These are phyloP conservation scores for Lagorchestes hirsutus DNA, from an alignment of 2,797 vertebrate species.

Conservation along the genomic window DNA sequence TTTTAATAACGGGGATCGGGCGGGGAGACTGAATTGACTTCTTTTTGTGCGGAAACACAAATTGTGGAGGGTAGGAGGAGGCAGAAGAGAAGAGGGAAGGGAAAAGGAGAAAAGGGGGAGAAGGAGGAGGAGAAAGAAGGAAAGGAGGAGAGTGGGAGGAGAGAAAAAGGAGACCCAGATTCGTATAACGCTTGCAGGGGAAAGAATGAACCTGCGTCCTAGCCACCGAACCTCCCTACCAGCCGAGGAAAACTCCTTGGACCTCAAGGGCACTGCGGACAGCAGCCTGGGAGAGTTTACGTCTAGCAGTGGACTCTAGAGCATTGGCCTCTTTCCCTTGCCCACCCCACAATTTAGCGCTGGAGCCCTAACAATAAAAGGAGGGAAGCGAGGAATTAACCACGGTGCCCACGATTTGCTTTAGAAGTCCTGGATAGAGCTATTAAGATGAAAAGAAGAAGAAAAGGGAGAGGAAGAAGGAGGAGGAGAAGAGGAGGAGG, in stretches of 20 bases:
- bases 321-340: not conserved
- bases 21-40: not conserved
- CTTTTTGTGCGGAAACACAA: not conserved
- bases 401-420: not conserved
- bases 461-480: no score
- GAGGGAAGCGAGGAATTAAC: not conserved
- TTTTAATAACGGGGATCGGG: accelerated
- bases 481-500: not conserved
- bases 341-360: not conserved
- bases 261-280: accelerated
- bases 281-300: not conserved
- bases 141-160: not conserved
- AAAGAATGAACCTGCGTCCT: not conserved
- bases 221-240: not conserved
- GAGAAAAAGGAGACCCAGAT: not conserved
- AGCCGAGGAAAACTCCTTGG: not conserved
- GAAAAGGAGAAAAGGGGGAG: no score
- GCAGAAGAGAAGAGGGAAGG: not conserved
- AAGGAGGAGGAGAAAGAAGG: no score
- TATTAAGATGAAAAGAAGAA: no score
- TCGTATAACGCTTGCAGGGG: not conserved
- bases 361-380: slow-evolving; percentile 1
- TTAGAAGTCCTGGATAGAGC: not conserved
- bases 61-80: not conserved
- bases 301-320: not conserved